Evolutionary conservation across 2,888 invertebrate species (phyloP).

Genomic region (Troides oblongomaculatus): DNA sequence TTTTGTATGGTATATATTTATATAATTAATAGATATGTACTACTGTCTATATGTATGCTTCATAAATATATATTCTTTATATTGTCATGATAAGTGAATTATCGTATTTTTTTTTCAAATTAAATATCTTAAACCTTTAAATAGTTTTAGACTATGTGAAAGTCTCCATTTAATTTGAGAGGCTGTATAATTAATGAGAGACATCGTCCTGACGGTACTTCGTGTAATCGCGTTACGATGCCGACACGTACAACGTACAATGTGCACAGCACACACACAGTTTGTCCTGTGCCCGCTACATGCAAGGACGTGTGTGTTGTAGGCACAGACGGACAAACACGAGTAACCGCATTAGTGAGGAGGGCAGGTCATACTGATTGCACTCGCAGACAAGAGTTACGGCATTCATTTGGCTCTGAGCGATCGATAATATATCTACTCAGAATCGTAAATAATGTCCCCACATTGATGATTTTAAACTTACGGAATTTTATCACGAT

Average conservation of each 20-base stretch:
- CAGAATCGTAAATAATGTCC: too few species aligned
- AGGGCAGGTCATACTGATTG: conserved; percentile 57
- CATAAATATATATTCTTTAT: too few species aligned
- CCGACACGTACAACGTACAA: conserved; percentile 26
- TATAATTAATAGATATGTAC: too few species aligned
- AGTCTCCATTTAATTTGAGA: neutral
- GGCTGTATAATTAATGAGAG: neutral
- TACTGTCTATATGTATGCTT: too few species aligned
- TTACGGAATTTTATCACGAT: too few species aligned
- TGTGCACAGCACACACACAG: conserved; percentile 26
- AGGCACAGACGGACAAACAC: conserved; percentile 46
- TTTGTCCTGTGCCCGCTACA: conserved; percentile 29
- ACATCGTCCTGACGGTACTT: conserved; percentile 16
- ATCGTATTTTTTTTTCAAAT: too few species aligned
- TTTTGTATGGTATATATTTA: too few species aligned
- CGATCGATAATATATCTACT: conserved; percentile 1
- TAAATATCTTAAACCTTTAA: too few species aligned
- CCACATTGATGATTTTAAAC: too few species aligned
- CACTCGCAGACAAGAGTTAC: conserved; percentile 30
- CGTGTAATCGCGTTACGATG: conserved; percentile 37
- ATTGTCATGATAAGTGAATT: too few species aligned
- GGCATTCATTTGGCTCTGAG: neutral
- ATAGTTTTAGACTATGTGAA: neutral
- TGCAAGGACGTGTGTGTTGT: conserved; percentile 31
- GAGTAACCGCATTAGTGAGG: conserved; percentile 62